These are phyloP conservation scores for Trichomycterus rosablanca DNA, from an alignment of 2,113 vertebrate genomes.

Conservation along the genomic window DNA sequence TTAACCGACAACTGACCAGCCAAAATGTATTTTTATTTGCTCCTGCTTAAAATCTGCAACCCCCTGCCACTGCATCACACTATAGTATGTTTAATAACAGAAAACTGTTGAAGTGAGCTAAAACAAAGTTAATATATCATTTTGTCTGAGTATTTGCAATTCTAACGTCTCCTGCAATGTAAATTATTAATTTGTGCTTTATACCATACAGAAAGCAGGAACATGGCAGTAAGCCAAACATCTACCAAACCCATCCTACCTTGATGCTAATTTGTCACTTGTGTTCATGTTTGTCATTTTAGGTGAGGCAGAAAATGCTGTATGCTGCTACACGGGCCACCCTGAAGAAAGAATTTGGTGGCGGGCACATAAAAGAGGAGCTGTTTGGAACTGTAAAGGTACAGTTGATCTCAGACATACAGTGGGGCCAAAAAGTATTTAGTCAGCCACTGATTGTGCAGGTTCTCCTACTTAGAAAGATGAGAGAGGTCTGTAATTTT, in stretches of 20 bases:
- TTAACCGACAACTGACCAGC: too few species aligned
- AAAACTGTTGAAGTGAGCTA: too few species aligned
- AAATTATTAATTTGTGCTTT: slow-evolving; percentile 20
- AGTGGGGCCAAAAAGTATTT: too few species aligned
- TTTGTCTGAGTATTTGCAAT: slow-evolving; percentile 38
- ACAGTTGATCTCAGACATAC: slow-evolving; percentile 4
- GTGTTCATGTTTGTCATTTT: not conserved
- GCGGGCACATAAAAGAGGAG: slow-evolving; percentile 86
- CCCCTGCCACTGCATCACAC: too few species aligned
- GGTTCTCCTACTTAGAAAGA: too few species aligned
- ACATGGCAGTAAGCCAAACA: slow-evolving; percentile 1
- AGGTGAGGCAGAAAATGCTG: slow-evolving; percentile 88
- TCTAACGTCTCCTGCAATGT: slow-evolving; percentile 30
- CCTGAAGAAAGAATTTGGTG: slow-evolving; percentile 86
- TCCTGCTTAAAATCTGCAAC: too few species aligned
- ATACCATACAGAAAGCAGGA: slow-evolving; percentile 6
- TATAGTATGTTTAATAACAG: not conserved
- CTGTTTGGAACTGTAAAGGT: slow-evolving; percentile 83
- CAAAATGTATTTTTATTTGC: too few species aligned
- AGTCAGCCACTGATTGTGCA: too few species aligned
- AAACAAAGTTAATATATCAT: too few species aligned
- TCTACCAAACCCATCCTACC: not conserved
- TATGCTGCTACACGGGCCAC: slow-evolving; percentile 85
- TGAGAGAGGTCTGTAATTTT: too few species aligned
- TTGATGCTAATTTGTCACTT: not conserved